Base-by-base conservation (phyloP, 1,140 invertebrate species). In the Diabrotica undecimpunctata region DNA sequence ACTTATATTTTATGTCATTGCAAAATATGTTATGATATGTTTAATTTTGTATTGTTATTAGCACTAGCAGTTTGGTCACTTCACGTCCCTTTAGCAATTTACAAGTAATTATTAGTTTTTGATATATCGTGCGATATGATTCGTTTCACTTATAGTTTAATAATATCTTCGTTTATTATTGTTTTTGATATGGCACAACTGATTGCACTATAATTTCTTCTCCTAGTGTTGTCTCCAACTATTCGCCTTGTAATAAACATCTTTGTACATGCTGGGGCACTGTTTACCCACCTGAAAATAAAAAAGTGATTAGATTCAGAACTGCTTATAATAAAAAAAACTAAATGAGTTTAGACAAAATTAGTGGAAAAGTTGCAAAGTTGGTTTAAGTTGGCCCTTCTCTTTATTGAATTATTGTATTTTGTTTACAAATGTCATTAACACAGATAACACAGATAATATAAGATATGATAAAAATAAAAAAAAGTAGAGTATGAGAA, bases 251-350 rank as follows among this genome's bases (percentile, higher is more conserved):
- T 93, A 93, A 81, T 92, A 90, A 78, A 92, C 89, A 75, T 93
- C 89, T 78, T 87, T 87, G 82, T 92, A 88, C 91, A 93, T 93
- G 74, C 89, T 92, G 59, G 91, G 90, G 79, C 91, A 94, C 73
- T 90, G 89, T 79, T 92, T 92, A 61, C 87, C 87, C 61, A 82
- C 80, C 84, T 86, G 83, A 66, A 84, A 86, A 56, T 75, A 73
- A 79, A 70, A 75, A 60, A 57, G 14, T 4, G 55, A 55, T n/a
- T n/a, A n/a, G n/a, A n/a, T n/a, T n/a, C n/a, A n/a, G n/a, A n/a
- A n/a, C n/a, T n/a, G n/a, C n/a, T n/a, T n/a, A n/a, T n/a, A n/a
- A n/a, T n/a, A n/a, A n/a, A n/a, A n/a, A n/a, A n/a, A n/a, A n/a
- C n/a, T n/a, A n/a, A n/a, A n/a, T n/a, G n/a, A n/a, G n/a, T n/a